Base-by-base conservation (phyloP, 2,113 vertebrate genomes). In the Lepidothrix coronata region DNA sequence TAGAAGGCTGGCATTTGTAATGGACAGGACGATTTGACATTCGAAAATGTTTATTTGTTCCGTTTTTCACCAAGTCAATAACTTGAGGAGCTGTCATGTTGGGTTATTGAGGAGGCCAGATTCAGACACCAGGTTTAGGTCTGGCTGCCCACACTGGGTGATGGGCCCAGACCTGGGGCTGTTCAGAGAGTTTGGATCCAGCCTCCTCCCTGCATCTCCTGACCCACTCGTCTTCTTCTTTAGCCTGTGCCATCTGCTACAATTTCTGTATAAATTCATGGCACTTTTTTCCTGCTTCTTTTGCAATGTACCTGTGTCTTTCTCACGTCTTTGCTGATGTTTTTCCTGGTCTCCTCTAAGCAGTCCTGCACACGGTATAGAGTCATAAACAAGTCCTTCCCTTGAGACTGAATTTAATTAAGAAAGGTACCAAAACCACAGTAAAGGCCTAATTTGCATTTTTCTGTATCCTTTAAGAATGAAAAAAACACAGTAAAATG, bases 351-450 rank as follows among this genome's bases (percentile, higher is more conserved):
- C 70, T 79, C 43, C 58, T 79, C 35, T 57, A 49, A 70, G 65
- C 62, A 52, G 73, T 78, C 48, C 90, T 82, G 58, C 37, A 9
- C n/a, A 33, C 12, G 28, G 14, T 46, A 55, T 30, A 68, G 68
- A 67, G 67, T 76, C 68, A 89, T 75, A 92, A 92, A 67, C 44
- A 68, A 76, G 46, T 8, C 72, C 58, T 78, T 92, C 83, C 80
- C 70, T 73, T 86, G 83, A 92, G 76, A 93, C 23, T 70, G 49
- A 49, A 57, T 80, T 90, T 91, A 84, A 91, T 93, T 75, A 94
- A 89, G 85, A 65, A 87, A 85, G 33, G 70, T 72, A 78, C 52
- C 70, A 94, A 92, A 86, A 14, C 1, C 68, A 65, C 72, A 78
- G 63, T 52, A 74, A 93, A 86, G 72, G 44, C 79, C 68, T 94